Evolutionary conservation across 1,140 invertebrate genomes (phyloP).

Genomic region (Olivierus martensii): DNA sequence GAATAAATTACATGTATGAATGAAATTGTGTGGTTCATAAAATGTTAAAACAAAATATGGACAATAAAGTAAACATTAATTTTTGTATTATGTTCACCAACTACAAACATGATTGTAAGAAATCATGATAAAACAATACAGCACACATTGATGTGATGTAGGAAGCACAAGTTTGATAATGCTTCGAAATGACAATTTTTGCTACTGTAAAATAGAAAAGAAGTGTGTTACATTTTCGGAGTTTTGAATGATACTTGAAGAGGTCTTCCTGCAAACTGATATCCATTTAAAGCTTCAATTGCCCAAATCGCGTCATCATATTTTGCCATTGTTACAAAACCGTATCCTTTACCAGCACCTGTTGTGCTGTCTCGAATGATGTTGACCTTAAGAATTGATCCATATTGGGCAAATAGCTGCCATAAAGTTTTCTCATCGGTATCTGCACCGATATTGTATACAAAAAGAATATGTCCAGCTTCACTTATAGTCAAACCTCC

Average conservation of each 20-base stretch:
- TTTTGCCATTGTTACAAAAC: constrained; percentile 36
- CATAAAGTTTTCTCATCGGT: constrained; percentile 30
- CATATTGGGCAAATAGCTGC: constrained; percentile 31
- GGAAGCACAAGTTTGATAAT: too few species aligned
- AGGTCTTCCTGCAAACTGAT: constrained; percentile 27
- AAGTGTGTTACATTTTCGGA: background rate
- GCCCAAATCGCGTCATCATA: constrained; percentile 32
- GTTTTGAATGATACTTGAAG: constrained; percentile 33
- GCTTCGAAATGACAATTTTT: too few species aligned
- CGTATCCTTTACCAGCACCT: constrained; percentile 31
- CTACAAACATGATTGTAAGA: too few species aligned
- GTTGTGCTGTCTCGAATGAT: constrained; percentile 29
- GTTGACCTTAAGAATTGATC: constrained; percentile 31
- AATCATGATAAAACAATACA: too few species aligned
- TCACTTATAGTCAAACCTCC: constrained; percentile 1
- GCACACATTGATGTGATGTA: too few species aligned
- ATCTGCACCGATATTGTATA: constrained; percentile 34
- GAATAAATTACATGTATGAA: background rate
- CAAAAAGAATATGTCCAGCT: constrained; percentile 27
- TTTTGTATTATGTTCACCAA: too few species aligned
- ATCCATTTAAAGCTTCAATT: constrained; percentile 31
- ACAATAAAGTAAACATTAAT: background rate
- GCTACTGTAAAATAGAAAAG: background rate
- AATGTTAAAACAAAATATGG: background rate
- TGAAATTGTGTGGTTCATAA: constrained; percentile 1